Conservation (phyloP, 2,888 invertebrate genomes). For the Plebejus melissa region DNA sequence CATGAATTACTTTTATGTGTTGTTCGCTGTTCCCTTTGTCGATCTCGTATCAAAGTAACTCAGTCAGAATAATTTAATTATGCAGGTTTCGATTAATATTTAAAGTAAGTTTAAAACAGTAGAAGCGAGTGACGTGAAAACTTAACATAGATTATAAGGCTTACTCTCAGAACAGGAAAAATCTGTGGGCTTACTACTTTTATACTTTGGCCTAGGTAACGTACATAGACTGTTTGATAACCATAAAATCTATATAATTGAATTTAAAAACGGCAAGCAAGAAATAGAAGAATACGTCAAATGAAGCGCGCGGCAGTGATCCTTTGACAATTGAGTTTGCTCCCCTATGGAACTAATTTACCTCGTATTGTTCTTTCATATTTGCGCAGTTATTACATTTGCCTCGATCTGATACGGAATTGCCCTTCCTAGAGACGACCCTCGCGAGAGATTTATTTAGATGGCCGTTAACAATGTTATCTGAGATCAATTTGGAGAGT, state of each 20-base stretch:
- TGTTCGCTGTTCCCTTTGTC: slow-evolving; percentile 7
- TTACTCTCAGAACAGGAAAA: too few species aligned
- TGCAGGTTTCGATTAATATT: background rate
- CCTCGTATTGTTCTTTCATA: slow-evolving; percentile 68
- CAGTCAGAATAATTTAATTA: slow-evolving; percentile 1
- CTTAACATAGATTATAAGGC: too few species aligned
- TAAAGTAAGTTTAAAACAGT: background rate
- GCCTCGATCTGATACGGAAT: slow-evolving; percentile 71
- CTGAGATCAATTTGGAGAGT: slow-evolving; percentile 33
- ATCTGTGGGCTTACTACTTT: too few species aligned
- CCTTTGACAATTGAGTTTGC: slow-evolving; percentile 59
- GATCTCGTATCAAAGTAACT: slow-evolving; percentile 7
- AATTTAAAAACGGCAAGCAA: background rate
- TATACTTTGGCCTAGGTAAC: too few species aligned
- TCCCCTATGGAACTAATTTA: slow-evolving; percentile 69
- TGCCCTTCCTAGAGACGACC: slow-evolving; percentile 48
- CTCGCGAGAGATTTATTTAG: slow-evolving; percentile 53
- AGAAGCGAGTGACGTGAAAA: too few species aligned
- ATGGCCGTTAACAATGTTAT: slow-evolving; percentile 42
- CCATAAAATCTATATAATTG: background rate
- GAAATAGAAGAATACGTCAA: slow-evolving; percentile 12
- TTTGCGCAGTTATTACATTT: slow-evolving; percentile 70
- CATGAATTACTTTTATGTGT: slow-evolving; percentile 22
- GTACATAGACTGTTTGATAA: too few species aligned
- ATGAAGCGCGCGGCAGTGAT: slow-evolving; percentile 28